Percentiles rank a stretch among this genome's conserved stretches.
Evolutionary conservation across 2,888 invertebrate genomes (phyloP).

Genomic region (Drosophila paranaensis): DNA sequence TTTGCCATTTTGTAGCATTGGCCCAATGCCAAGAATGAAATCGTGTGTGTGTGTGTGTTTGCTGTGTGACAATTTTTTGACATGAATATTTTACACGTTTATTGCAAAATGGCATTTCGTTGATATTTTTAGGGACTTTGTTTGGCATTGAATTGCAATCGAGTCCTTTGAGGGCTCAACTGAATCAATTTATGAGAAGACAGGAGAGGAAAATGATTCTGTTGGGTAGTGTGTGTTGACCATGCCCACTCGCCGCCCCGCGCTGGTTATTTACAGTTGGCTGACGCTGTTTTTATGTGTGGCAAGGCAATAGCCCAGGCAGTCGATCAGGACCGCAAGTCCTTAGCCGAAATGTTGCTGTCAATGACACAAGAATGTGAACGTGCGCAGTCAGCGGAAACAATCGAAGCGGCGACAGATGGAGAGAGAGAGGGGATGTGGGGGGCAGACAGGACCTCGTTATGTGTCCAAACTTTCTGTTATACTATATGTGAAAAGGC

Average conservation of each 20-base stretch:
- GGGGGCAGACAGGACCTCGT: neutral
- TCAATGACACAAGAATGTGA: constrained; percentile 26
- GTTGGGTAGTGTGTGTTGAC: constrained; percentile 4
- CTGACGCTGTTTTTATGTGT: constrained; percentile 58
- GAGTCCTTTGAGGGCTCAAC: neutral
- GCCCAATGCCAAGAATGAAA: constrained; percentile 56
- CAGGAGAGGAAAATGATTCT: neutral
- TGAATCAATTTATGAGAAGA: constrained; percentile 8
- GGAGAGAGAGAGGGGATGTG: neutral
- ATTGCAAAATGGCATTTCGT: constrained; percentile 19
- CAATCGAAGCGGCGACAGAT: constrained; percentile 29
- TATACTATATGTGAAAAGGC: constrained; percentile 36
- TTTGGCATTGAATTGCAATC: constrained; percentile 18
- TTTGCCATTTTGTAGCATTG: constrained; percentile 50
- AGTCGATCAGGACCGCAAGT: constrained; percentile 60
- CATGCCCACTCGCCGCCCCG: neutral
- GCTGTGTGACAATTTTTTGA: constrained; percentile 20
- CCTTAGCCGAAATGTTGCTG: constrained; percentile 56
- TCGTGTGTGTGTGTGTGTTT: constrained; percentile 9
- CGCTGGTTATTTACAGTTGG: constrained; percentile 64
- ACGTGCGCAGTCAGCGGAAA: constrained; percentile 53
- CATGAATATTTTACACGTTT: constrained; percentile 28
- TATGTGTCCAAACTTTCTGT: constrained; percentile 26
- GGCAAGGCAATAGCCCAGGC: constrained; percentile 26
- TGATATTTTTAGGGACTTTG: constrained; percentile 13